Conservation (phyloP, 2,797 vertebrate species). For the Esox lucius region DNA sequence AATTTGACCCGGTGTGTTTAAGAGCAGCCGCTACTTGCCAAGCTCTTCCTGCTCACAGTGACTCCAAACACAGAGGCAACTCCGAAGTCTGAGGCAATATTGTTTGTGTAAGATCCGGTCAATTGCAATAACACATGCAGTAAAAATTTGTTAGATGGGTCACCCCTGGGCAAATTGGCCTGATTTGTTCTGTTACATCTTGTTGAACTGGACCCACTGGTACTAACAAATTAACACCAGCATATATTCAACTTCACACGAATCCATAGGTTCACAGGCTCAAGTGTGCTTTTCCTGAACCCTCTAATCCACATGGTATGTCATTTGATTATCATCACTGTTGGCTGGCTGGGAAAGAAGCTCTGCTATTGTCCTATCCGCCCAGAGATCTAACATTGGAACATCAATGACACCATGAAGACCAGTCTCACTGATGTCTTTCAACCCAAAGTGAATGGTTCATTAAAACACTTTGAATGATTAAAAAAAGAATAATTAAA, state of each 20-base stretch:
- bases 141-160: slow-evolving; percentile 8
- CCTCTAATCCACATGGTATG: slow-evolving; percentile 8
- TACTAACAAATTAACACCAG: slow-evolving; percentile 5
- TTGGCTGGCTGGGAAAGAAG: background rate
- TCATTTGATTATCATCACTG: slow-evolving; percentile 6
- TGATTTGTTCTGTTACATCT: slow-evolving; percentile 14
- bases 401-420: background rate
- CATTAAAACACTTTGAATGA: background rate
- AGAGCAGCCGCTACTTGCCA: background rate
- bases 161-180: slow-evolving; percentile 18
- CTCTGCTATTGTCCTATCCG: background rate
- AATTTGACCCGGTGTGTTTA: background rate
- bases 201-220: slow-evolving; percentile 4
- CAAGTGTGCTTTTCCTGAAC: slow-evolving; percentile 11
- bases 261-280: background rate
- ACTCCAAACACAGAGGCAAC: background rate
- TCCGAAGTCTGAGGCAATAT: slow-evolving; percentile 4
- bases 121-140: slow-evolving; percentile 11
- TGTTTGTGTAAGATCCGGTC: slow-evolving; percentile 21
- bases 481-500: slow-evolving; percentile 1
- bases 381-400: background rate
- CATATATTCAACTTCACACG: background rate
- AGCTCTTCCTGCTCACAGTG: background rate
- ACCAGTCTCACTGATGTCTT: background rate
- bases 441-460: background rate